Conservation (phyloP, 2,888 invertebrate species). For the Sarcophaga variegata region DNA sequence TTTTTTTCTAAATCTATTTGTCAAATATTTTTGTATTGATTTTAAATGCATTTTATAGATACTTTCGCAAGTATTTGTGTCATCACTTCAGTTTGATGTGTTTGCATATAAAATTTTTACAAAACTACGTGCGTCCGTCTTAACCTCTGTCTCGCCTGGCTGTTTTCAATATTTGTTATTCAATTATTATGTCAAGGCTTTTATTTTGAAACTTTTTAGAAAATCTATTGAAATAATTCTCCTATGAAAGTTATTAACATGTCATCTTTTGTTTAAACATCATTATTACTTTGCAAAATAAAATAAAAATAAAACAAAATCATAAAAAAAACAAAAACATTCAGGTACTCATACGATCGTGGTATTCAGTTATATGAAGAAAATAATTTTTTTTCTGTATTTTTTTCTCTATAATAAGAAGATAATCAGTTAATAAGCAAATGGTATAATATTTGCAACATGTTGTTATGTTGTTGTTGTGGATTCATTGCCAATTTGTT, state of each 20-base stretch:
- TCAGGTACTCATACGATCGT: slow-evolving; percentile 14
- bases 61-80: slow-evolving; percentile 16
- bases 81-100: slow-evolving; percentile 46
- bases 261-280: slow-evolving; percentile 46
- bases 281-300: slow-evolving; percentile 31
- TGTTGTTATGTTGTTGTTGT: slow-evolving; percentile 9
- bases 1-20: not conserved
- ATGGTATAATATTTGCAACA: slow-evolving; percentile 29
- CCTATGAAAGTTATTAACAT: slow-evolving; percentile 56
- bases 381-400: not conserved
- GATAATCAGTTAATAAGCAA: slow-evolving; percentile 49
- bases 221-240: slow-evolving; percentile 58
- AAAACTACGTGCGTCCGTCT: slow-evolving; percentile 5
- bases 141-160: not conserved
- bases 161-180: slow-evolving; percentile 48
- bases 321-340: slow-evolving; percentile 4
- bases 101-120: slow-evolving; percentile 45
- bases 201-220: slow-evolving; percentile 28
- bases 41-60: slow-evolving; percentile 42
- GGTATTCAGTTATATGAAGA: slow-evolving; percentile 19
- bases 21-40: not conserved
- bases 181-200: slow-evolving; percentile 68
- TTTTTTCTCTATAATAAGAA: slow-evolving; percentile 3
- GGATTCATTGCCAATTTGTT: slow-evolving; percentile 44
- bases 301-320: slow-evolving; percentile 31